Base-by-base conservation (phyloP, 2,888 invertebrate genomes). In the Tachina grossa region DNA sequence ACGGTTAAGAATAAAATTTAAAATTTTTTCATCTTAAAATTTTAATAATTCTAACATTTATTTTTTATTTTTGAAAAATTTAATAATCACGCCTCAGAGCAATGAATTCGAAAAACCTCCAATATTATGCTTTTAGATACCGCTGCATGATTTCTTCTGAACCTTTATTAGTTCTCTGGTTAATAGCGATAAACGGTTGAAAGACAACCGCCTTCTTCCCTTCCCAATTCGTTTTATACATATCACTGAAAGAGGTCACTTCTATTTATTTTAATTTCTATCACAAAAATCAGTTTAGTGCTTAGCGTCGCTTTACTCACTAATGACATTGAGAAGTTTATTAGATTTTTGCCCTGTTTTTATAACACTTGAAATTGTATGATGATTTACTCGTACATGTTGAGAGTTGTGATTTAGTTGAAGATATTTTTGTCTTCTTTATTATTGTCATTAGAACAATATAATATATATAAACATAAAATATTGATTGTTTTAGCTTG, bases 401-500 rank as follows among this genome's bases (percentile, higher is more conserved):
- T 3, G 45, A 53, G 22, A 59, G 13, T 43, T 8, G 14, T 71
- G 43, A 45, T 69, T 11, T 45, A 14, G 66, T 14, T 41, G 16
- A 22, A 51, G 19, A 14, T n/a, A 43, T 63, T 63, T 55, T 2
- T 69, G 9, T 41, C 14, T 22, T 31, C 22, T 13, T 55, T n/a
- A 31, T 45, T 16, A 66, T 65, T 31, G 39, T 3, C 31, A 41
- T 4, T 43, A n/a, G 9, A n/a, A 43, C 16, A 63, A 61, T 71
- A 31, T 31, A 31, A 31, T 31, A 19, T 31, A 19, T 45, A n/a
- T 49, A 69, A 69, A 69, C 51, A 71, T 45, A 63, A 71, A 31
- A 71, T 78, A 69, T 78, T 78, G 59, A 69, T 39, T 69, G 43
- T 53, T 78, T 75, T 61, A 43, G 8, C 43, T 22, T 41, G 43